Evolutionary conservation across 2,797 vertebrate species (phyloP).

Genomic region (Toxotes lorentzi): DNA sequence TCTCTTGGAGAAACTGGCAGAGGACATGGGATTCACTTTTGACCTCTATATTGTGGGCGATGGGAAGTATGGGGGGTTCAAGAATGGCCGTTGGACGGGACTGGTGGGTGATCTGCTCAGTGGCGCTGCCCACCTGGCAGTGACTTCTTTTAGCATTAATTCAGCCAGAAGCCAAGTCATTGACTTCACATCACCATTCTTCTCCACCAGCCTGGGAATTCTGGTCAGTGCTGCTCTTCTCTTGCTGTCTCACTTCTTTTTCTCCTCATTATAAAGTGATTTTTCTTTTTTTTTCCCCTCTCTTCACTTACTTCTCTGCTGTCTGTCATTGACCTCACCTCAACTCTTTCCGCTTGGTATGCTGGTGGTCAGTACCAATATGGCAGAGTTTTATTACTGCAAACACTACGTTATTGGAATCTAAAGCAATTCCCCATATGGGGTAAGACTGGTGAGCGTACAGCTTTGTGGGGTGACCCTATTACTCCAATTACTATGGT

Average conservation of each 20-base stretch:
- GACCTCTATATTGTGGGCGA: slow-evolving; percentile 98
- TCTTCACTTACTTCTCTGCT: slow-evolving; percentile 16
- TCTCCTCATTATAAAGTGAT: not conserved
- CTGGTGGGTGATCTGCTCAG: slow-evolving; percentile 95
- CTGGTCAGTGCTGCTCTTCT: slow-evolving; percentile 79
- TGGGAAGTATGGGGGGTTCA: slow-evolving; percentile 95
- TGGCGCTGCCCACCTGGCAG: slow-evolving; percentile 94
- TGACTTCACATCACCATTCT: slow-evolving; percentile 98
- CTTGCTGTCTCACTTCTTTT: not conserved
- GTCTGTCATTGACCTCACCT: slow-evolving; percentile 61
- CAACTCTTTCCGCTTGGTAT: slow-evolving; percentile 57
- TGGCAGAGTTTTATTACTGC: slow-evolving; percentile 56
- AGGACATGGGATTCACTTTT: slow-evolving; percentile 97
- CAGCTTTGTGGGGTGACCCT: slow-evolving; percentile 48
- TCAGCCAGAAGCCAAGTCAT: slow-evolving; percentile 97
- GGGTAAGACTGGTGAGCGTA: slow-evolving; percentile 20
- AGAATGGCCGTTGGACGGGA: slow-evolving; percentile 96
- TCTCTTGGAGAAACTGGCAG: slow-evolving; percentile 94
- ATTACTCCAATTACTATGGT: slow-evolving; percentile 59
- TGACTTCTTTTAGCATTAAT: slow-evolving; percentile 98
- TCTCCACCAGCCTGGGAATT: slow-evolving; percentile 98
- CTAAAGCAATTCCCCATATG: slow-evolving; percentile 51
- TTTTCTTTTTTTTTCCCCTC: not conserved
- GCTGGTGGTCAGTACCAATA: slow-evolving; percentile 57
- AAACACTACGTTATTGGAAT: slow-evolving; percentile 56